phyloP scores from a whole-genome alignment of 2,888 invertebrate genomes.

The Druceiella hillmani region DNA sequence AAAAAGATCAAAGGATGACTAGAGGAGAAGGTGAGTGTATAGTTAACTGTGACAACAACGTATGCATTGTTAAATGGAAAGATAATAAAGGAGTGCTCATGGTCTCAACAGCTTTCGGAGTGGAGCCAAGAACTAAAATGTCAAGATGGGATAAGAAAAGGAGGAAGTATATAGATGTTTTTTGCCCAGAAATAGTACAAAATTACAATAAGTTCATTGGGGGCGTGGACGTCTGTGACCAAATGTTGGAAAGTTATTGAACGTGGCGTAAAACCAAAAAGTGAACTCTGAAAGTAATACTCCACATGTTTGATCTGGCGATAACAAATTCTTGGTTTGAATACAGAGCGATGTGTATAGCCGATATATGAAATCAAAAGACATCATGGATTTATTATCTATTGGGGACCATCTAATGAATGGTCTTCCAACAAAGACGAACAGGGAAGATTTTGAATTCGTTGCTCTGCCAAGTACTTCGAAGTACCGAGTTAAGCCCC shows the following conservation, averaged over 20 bases:
- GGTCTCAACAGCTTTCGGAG: slow-evolving; percentile 26
- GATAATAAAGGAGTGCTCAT: slow-evolving; percentile 25
- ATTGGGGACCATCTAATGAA: slow-evolving; percentile 19
- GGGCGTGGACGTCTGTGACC: slow-evolving; percentile 26
- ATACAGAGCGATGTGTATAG: slow-evolving; percentile 19
- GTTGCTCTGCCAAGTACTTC: slow-evolving; percentile 15
- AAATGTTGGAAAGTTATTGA: slow-evolving; percentile 26
- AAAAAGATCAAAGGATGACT: slow-evolving; percentile 22
- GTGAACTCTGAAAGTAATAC: slow-evolving; percentile 28
- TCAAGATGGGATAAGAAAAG: slow-evolving; percentile 17
- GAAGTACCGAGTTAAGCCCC: slow-evolving; percentile 15
- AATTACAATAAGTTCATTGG: slow-evolving; percentile 28
- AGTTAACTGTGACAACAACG: slow-evolving; percentile 21
- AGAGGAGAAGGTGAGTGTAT: slow-evolving; percentile 24
- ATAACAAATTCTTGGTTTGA: slow-evolving; percentile 24
- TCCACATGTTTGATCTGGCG: slow-evolving; percentile 20
- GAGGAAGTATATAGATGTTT: slow-evolving; percentile 20
- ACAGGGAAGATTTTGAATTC: slow-evolving; percentile 16
- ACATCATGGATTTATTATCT: slow-evolving; percentile 21
- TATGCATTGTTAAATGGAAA: slow-evolving; percentile 27
- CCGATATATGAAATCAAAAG: slow-evolving; percentile 11
- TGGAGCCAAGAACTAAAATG: slow-evolving; percentile 19
- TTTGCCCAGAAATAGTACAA: slow-evolving; percentile 24
- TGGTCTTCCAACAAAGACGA: slow-evolving; percentile 15
- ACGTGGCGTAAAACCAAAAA: slow-evolving; percentile 27